Conservation (phyloP, 2,113 vertebrate species). For the Brienomyrus brachyistius region DNA sequence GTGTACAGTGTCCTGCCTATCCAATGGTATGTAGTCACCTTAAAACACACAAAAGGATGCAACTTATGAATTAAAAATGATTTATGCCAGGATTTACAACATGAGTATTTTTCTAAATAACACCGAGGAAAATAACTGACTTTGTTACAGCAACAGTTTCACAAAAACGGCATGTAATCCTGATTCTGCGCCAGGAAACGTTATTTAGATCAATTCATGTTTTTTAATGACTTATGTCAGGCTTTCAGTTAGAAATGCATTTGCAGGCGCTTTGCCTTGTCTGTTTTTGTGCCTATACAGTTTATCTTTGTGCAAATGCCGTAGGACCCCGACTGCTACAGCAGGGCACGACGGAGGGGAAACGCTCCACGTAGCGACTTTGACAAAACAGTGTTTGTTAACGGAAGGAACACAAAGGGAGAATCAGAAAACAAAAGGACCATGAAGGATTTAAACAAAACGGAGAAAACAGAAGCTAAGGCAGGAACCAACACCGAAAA, state of each 20-base stretch:
- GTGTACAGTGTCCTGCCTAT: not conserved
- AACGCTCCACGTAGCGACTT: not conserved
- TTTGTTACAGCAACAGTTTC: not conserved
- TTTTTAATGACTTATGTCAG: not conserved
- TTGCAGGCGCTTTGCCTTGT: not conserved
- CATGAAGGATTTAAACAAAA: not conserved
- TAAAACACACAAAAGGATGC: not conserved
- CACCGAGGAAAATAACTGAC: not conserved
- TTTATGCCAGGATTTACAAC: not conserved
- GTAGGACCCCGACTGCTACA: not conserved
- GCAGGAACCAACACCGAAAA: not conserved
- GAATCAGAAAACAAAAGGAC: not conserved
- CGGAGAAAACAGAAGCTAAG: not conserved
- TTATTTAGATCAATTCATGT: not conserved
- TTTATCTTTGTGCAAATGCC: not conserved
- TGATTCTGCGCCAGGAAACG: not conserved
- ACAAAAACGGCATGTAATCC: not conserved
- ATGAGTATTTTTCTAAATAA: not conserved
- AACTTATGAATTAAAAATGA: not conserved
- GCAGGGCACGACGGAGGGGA: not conserved
- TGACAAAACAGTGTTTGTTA: not conserved
- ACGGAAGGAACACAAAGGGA: not conserved
- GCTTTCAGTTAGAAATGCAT: not conserved
- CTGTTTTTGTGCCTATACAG: not conserved
- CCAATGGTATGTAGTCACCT: not conserved